A percentile compares a stretch with the other conserved stretches of the same genome.
Conservation (phyloP, 2,888 invertebrate genomes). For the Apeira syringaria region DNA sequence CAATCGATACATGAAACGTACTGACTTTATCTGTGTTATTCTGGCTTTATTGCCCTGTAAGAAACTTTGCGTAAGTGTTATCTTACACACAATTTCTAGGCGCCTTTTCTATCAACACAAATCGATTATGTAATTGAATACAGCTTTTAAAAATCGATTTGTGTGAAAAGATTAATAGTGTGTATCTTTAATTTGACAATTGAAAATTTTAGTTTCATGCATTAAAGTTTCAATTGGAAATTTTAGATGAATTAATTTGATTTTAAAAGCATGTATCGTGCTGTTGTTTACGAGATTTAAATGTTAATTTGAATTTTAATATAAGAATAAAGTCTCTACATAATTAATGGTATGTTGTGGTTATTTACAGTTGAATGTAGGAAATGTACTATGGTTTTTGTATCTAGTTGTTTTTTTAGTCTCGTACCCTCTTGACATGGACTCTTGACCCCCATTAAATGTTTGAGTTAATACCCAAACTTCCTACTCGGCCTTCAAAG, state of each 20-base stretch:
- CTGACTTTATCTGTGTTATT: constrained; percentile 40
- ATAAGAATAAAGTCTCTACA: too few species aligned
- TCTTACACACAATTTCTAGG: constrained; percentile 13
- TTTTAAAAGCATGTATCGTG: not conserved
- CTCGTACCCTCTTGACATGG: too few species aligned
- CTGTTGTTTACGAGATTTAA: too few species aligned
- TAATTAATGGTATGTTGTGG: too few species aligned
- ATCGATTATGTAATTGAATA: constrained; percentile 18
- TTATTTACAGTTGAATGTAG: too few species aligned
- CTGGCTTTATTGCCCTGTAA: constrained; percentile 41
- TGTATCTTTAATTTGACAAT: constrained; percentile 5
- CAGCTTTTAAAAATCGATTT: constrained; percentile 13
- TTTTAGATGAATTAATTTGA: not conserved
- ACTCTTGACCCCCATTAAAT: too few species aligned
- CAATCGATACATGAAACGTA: constrained; percentile 34
- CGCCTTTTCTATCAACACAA: constrained; percentile 14
- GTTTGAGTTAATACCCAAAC: too few species aligned
- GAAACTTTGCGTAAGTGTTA: constrained; percentile 20
- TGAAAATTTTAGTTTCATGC: not conserved
- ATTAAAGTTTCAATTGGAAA: not conserved
- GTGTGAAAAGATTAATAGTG: constrained; percentile 1
- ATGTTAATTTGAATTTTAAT: too few species aligned
- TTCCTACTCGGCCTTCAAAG: too few species aligned
- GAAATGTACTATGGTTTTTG: too few species aligned
- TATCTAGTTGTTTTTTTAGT: too few species aligned